These are phyloP conservation scores for Trilocha varians DNA, from an alignment of 2,888 invertebrate genomes.

Conservation along the genomic window DNA sequence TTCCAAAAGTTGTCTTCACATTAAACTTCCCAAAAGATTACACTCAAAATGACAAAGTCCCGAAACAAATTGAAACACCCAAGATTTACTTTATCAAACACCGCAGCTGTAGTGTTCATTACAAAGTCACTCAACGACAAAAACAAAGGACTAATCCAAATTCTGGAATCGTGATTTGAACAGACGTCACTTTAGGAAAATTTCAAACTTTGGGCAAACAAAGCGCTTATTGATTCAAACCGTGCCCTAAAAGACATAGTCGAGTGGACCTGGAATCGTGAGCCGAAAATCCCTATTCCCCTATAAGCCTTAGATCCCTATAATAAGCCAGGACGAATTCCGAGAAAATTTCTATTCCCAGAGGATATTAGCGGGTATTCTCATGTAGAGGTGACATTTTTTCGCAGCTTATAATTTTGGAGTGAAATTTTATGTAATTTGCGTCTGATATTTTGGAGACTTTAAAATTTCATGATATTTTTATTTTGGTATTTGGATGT, in stretches of 20 bases:
- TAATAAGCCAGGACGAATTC: slow-evolving; percentile 1
- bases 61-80: background rate
- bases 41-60: background rate
- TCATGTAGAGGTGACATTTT: background rate
- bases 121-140: background rate
- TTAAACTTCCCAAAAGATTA: too few species aligned
- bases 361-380: background rate
- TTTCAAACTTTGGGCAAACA: background rate
- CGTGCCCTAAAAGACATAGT: slow-evolving; percentile 9
- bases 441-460: too few species aligned
- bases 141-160: background rate
- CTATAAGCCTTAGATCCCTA: slow-evolving; percentile 9
- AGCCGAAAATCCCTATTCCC: slow-evolving; percentile 18
- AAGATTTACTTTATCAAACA: slow-evolving; percentile 3
- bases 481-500: too few species aligned
- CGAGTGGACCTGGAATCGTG: slow-evolving; percentile 14
- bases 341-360: background rate
- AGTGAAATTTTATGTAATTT: too few species aligned
- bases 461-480: too few species aligned
- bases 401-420: background rate
- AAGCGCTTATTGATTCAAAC: slow-evolving; percentile 6
- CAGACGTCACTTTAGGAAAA: background rate
- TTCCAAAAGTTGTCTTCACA: too few species aligned
- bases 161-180: background rate
- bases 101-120: background rate